Percentiles rank a stretch among this genome's conserved stretches.
Evolutionary conservation across 2,888 invertebrate genomes (phyloP).

Genomic region (Ditula angustiorana): DNA sequence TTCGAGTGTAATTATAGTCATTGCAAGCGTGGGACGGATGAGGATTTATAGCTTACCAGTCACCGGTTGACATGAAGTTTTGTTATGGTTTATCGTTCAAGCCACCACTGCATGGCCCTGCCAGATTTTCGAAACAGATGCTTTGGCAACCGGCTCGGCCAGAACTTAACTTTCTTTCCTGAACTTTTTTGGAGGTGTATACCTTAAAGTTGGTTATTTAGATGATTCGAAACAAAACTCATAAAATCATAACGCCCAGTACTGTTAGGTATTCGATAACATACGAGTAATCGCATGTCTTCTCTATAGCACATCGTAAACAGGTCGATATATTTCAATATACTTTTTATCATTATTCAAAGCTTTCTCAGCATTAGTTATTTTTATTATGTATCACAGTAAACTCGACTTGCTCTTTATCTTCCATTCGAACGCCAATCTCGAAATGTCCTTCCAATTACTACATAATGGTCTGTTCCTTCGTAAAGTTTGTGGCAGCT

Average conservation of each 20-base stretch:
- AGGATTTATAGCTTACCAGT: neutral
- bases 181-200: neutral
- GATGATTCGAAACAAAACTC: too few relatives aligned
- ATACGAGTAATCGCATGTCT: too few relatives aligned
- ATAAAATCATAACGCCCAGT: too few relatives aligned
- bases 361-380: neutral
- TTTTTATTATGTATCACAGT: neutral
- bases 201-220: neutral
- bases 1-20: slow-evolving; percentile 13
- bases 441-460: slow-evolving; percentile 44
- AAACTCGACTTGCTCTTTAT: slow-evolving; percentile 7
- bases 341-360: too few relatives aligned
- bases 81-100: slow-evolving; percentile 4
- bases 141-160: neutral
- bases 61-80: slow-evolving; percentile 13
- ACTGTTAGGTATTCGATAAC: too few relatives aligned
- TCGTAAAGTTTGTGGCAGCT: slow-evolving; percentile 42
- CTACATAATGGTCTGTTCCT: slow-evolving; percentile 40
- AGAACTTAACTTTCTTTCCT: neutral
- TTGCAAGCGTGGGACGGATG: slow-evolving; percentile 21
- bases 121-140: slow-evolving; percentile 11
- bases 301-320: neutral
- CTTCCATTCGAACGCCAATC: slow-evolving; percentile 20
- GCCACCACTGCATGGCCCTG: slow-evolving; percentile 1
- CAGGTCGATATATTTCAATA: neutral